These are phyloP conservation scores for Rousettus leschenaultii DNA, from an alignment of 2,113 vertebrate genomes.

Conservation along the genomic window DNA sequence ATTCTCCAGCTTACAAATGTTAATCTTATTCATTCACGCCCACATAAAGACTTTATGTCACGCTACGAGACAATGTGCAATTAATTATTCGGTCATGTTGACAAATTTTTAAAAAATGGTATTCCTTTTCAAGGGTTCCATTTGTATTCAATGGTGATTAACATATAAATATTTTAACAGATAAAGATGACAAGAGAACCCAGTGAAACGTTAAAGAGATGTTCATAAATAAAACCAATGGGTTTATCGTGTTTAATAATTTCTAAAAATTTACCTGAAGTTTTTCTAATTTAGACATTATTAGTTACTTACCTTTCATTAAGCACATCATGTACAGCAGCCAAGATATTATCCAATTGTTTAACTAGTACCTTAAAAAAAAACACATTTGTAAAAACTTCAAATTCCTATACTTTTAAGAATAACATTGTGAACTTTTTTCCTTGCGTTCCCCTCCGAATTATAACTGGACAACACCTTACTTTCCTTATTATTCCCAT, in stretches of 20 bases:
- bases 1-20: neutral
- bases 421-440: neutral
- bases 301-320: slow-evolving; percentile 92
- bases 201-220: neutral
- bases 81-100: neutral
- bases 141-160: slow-evolving; percentile 7
- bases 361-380: slow-evolving; percentile 93
- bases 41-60: neutral
- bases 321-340: slow-evolving; percentile 95
- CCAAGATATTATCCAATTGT: slow-evolving; percentile 97
- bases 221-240: neutral
- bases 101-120: neutral
- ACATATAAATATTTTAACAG: neutral
- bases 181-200: neutral
- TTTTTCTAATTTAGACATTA: slow-evolving; percentile 13
- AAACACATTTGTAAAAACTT: slow-evolving; percentile 44
- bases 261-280: neutral
- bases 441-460: neutral
- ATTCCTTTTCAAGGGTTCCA: neutral
- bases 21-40: neutral
- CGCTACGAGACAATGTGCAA: neutral
- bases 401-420: slow-evolving; percentile 5
- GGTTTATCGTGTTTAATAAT: neutral
- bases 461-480: neutral
- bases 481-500: slow-evolving; percentile 13